phyloP scores from a whole-genome alignment of 2,888 invertebrate genomes.

The Crossocerus cetratus region DNA sequence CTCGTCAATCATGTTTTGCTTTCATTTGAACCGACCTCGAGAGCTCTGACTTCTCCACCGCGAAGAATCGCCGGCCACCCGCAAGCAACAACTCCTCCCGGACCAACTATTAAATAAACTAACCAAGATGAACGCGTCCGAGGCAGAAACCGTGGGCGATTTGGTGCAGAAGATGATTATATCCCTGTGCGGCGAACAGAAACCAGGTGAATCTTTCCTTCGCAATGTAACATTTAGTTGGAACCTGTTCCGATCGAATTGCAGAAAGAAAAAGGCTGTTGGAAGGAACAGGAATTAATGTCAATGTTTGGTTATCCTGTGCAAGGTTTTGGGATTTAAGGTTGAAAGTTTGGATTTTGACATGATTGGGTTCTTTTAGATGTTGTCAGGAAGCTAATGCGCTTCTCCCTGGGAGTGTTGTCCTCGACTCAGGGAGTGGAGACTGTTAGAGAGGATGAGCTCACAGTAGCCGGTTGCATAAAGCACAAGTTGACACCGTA shows the following conservation, averaged over 20 bases:
- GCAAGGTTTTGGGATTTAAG: no score
- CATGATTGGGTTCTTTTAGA: constrained; percentile 55
- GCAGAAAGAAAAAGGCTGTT: no score
- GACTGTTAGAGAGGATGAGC: constrained; percentile 69
- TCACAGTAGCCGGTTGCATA: constrained; percentile 66
- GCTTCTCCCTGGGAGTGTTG: constrained; percentile 69
- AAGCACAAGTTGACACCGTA: constrained; percentile 67
- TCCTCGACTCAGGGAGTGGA: constrained; percentile 71
- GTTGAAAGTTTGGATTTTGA: no score
- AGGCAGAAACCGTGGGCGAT: constrained; percentile 71
- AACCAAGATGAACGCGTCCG: constrained; percentile 64
- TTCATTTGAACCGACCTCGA: not conserved
- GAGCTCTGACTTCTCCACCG: not conserved
- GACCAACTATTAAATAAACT: not conserved
- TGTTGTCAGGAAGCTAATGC: constrained; percentile 64
- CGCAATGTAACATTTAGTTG: no score
- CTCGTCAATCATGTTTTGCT: not conserved
- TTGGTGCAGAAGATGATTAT: constrained; percentile 72
- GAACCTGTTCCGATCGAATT: no score
- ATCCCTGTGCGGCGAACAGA: constrained; percentile 73
- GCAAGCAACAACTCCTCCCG: no score
- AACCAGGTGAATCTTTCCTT: constrained; percentile 71
- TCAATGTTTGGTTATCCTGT: no score
- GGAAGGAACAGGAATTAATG: no score
- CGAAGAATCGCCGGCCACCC: not conserved